Conservation (phyloP, 2,797 vertebrate genomes). For the Amblyraja radiata region DNA sequence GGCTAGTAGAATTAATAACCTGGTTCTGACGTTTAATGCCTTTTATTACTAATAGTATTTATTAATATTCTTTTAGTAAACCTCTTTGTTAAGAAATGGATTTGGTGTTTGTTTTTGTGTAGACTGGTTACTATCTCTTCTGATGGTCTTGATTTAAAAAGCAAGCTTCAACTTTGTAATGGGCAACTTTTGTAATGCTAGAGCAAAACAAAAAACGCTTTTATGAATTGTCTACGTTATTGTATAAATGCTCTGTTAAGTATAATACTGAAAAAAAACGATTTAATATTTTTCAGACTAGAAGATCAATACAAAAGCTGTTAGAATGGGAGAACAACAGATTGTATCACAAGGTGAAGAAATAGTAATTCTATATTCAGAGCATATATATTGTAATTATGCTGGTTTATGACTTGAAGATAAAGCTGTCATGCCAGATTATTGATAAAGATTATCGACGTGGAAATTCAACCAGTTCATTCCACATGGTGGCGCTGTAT, state of each 20-base stretch:
- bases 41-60: background rate
- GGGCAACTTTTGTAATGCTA: too few relatives aligned
- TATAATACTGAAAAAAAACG: background rate
- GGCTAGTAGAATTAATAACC: background rate
- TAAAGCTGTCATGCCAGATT: background rate
- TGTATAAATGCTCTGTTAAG: background rate
- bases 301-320: slow-evolving; percentile 94
- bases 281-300: slow-evolving; percentile 67
- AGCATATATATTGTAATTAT: background rate
- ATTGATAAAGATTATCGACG: background rate
- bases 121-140: background rate
- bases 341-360: slow-evolving; percentile 95
- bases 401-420: background rate
- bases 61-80: too few relatives aligned
- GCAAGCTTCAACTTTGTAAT: background rate
- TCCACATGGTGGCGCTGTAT: slow-evolving; percentile 22
- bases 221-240: background rate
- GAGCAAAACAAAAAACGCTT: background rate
- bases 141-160: background rate
- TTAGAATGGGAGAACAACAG: slow-evolving; percentile 99
- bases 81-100: too few relatives aligned
- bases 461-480: background rate
- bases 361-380: slow-evolving; percentile 27
- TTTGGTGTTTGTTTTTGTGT: background rate
- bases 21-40: background rate